Evolutionary conservation across 2,888 invertebrate species (phyloP).

Genomic region (Melipona beecheii): DNA sequence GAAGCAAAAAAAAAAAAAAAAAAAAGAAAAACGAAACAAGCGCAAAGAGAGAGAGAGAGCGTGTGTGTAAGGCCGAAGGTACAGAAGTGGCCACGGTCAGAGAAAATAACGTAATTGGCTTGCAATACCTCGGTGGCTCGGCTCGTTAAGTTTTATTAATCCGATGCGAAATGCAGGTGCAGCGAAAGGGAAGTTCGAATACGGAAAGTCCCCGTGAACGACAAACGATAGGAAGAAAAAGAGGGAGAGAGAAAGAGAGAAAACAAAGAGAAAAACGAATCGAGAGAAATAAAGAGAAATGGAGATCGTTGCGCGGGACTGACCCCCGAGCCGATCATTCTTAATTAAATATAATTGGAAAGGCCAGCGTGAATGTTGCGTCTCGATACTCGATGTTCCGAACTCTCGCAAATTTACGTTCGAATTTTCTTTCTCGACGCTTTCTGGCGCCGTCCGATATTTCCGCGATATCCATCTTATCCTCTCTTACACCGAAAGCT

Average conservation of each 20-base stretch:
- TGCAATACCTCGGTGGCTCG: slow-evolving; percentile 55
- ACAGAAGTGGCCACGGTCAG: slow-evolving; percentile 48
- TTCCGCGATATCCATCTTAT: slow-evolving; percentile 69
- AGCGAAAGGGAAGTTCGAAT: slow-evolving; percentile 39
- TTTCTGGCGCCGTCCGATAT: slow-evolving; percentile 63
- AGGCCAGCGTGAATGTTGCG: slow-evolving; percentile 40
- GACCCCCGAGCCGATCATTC: slow-evolving; percentile 56
- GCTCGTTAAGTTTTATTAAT: slow-evolving; percentile 74
- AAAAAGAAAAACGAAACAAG: background rate
- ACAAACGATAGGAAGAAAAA: background rate
- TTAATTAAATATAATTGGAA: slow-evolving; percentile 71
- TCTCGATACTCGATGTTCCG: slow-evolving; percentile 49
- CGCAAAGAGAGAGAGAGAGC: slow-evolving; percentile 5
- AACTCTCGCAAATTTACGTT: slow-evolving; percentile 45
- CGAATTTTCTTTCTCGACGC: slow-evolving; percentile 45
- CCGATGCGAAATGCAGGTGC: slow-evolving; percentile 59
- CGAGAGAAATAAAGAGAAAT: slow-evolving; percentile 21
- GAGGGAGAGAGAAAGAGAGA: background rate
- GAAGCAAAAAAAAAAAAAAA: slow-evolving; percentile 13
- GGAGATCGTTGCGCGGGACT: slow-evolving; percentile 28
- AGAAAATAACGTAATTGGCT: slow-evolving; percentile 71
- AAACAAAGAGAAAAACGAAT: background rate
- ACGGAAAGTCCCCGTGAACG: slow-evolving; percentile 46
- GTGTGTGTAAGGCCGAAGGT: background rate
- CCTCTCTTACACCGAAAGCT: slow-evolving; percentile 12